Conservation (phyloP, 1,140 invertebrate species). For the Thaumatotibia leucotreta region DNA sequence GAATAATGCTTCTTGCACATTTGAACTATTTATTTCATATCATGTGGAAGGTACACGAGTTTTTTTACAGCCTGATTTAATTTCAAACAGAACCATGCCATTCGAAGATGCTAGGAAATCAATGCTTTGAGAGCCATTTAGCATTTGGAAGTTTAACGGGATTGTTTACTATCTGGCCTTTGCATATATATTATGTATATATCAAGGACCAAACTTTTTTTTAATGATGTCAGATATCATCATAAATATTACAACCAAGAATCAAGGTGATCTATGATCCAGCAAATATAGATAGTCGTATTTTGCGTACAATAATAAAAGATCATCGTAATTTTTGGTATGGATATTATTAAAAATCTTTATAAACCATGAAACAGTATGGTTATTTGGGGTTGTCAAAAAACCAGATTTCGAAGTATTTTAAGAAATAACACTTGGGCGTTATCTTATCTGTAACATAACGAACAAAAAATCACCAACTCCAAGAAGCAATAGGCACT, state of each 20-base stretch:
- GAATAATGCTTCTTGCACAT: too few species aligned
- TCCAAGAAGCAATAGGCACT: slow-evolving; percentile 38
- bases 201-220: background rate
- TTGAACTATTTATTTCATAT: too few species aligned
- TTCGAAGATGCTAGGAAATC: too few species aligned
- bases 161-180: too few species aligned
- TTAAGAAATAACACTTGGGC: background rate
- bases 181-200: too few species aligned
- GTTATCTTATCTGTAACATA: slow-evolving; percentile 16
- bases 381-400: background rate
- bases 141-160: too few species aligned
- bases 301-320: background rate
- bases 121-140: too few species aligned
- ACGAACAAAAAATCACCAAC: slow-evolving; percentile 22
- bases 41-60: too few species aligned
- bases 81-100: too few species aligned
- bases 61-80: too few species aligned
- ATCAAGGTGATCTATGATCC: background rate
- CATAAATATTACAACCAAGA: background rate
- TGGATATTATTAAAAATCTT: background rate
- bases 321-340: background rate
- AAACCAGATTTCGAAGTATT: background rate
- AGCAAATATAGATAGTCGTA: background rate
- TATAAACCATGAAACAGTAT: background rate
- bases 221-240: background rate